Evolutionary conservation across 2,797 vertebrate species (phyloP).

Genomic region (Urophycis tenuis): DNA sequence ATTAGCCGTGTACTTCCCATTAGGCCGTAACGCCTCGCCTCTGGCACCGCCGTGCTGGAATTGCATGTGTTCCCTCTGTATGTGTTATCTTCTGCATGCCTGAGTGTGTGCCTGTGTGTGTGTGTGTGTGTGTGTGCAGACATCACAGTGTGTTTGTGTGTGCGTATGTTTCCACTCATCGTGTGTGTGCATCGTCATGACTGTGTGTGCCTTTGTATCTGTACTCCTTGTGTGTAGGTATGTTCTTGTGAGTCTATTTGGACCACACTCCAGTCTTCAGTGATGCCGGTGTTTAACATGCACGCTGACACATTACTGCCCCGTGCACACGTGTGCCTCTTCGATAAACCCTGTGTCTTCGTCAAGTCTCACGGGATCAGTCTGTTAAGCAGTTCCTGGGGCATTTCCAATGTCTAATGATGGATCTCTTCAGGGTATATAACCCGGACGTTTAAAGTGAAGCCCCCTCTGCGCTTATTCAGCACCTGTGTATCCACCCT

Average conservation of each 20-base stretch:
- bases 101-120: background rate
- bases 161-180: background rate
- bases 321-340: conserved; percentile 33
- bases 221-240: background rate
- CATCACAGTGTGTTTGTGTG: too few species aligned
- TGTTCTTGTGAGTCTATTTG: background rate
- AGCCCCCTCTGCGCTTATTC: conserved; percentile 69
- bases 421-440: conserved; percentile 69
- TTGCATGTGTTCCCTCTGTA: conserved; percentile 24
- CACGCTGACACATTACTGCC: conserved; percentile 33
- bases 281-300: conserved; percentile 16
- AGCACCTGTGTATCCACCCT: conserved; percentile 66
- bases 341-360: conserved; percentile 40
- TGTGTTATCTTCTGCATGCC: conserved; percentile 8
- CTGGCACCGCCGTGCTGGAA: conserved; percentile 33
- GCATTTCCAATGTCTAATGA: conserved; percentile 56
- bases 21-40: conserved; percentile 52
- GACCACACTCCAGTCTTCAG: background rate
- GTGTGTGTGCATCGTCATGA: background rate
- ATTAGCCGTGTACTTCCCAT: conserved; percentile 58
- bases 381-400: conserved; percentile 44
- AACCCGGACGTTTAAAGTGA: conserved; percentile 61
- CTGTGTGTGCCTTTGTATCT: background rate
- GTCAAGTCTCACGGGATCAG: conserved; percentile 37
- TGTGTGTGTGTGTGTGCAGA: background rate